Percentiles rank a stretch among this genome's conserved stretches.
phyloP scores from a whole-genome alignment of 2,113 vertebrate genomes.

The Sitta europaea region DNA sequence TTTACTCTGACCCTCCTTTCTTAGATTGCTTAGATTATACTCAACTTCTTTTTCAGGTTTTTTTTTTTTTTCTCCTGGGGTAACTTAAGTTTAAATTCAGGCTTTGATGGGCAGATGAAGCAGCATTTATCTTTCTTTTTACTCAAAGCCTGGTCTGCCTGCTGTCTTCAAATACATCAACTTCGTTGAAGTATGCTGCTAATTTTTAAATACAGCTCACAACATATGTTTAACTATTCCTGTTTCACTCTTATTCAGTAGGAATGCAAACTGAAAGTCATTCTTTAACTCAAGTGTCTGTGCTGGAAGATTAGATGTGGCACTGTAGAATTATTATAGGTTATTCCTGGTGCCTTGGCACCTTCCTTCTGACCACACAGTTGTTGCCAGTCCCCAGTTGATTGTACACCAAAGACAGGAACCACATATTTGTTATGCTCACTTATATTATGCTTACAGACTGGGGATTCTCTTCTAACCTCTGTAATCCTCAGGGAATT shows the following conservation, averaged over 20 bases:
- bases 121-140: not conserved
- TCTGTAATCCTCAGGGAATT: not conserved
- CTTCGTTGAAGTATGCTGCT: not conserved
- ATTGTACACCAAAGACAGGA: not conserved
- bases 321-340: not conserved
- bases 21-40: not conserved
- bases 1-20: not conserved
- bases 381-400: not conserved
- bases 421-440: not conserved
- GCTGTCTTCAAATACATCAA: not conserved
- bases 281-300: not conserved
- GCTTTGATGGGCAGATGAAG: not conserved
- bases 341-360: not conserved
- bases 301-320: not conserved
- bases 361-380: not conserved
- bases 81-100: not conserved
- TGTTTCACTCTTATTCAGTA: not conserved
- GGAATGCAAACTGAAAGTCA: not conserved
- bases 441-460: not conserved
- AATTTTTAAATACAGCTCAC: not conserved
- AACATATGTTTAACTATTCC: not conserved
- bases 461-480: not conserved
- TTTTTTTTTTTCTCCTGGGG: not conserved
- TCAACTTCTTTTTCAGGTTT: not conserved
- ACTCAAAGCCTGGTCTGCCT: not conserved